Percentiles rank a stretch among this genome's conserved stretches.
phyloP scores from a whole-genome alignment of 2,888 invertebrate species.

The Acanthoscelides obtectus region DNA sequence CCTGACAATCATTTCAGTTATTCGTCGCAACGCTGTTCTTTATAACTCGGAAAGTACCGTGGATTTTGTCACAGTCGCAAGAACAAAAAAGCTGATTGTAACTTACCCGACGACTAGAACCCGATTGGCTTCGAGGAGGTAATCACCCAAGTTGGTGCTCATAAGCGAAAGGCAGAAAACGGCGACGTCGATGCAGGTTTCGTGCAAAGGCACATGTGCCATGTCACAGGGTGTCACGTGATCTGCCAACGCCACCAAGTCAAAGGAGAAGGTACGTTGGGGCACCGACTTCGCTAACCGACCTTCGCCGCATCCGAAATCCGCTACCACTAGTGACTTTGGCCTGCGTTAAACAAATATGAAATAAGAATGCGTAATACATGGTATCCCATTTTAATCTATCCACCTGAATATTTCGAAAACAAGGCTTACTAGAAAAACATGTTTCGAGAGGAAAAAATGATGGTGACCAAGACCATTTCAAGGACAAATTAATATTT shows the following conservation, averaged over 20 bases:
- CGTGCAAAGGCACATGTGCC: slow-evolving; percentile 70
- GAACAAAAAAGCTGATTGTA: no score
- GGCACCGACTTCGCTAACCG: slow-evolving; percentile 66
- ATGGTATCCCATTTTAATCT: no score
- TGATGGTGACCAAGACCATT: no score
- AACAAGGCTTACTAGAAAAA: no score
- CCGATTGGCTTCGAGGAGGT: slow-evolving; percentile 84
- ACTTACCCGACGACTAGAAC: slow-evolving; percentile 73
- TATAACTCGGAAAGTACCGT: no score
- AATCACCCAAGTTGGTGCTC: slow-evolving; percentile 89
- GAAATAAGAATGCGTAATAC: no score
- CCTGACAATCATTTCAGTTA: no score
- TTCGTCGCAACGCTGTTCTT: no score
- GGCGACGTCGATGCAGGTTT: slow-evolving; percentile 70
- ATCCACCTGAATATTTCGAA: no score
- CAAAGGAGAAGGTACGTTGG: slow-evolving; percentile 85
- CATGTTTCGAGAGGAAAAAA: no score
- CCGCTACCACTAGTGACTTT: slow-evolving; percentile 68
- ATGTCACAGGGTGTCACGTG: slow-evolving; percentile 87
- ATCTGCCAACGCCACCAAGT: slow-evolving; percentile 74
- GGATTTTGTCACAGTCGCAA: no score
- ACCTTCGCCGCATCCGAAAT: slow-evolving; percentile 97
- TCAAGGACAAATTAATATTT: no score
- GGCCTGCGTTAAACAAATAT: slow-evolving; percentile 46
- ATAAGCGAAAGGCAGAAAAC: slow-evolving; percentile 95